Conservation (phyloP, 2,888 invertebrate species). For the Euplexia lucipara region DNA sequence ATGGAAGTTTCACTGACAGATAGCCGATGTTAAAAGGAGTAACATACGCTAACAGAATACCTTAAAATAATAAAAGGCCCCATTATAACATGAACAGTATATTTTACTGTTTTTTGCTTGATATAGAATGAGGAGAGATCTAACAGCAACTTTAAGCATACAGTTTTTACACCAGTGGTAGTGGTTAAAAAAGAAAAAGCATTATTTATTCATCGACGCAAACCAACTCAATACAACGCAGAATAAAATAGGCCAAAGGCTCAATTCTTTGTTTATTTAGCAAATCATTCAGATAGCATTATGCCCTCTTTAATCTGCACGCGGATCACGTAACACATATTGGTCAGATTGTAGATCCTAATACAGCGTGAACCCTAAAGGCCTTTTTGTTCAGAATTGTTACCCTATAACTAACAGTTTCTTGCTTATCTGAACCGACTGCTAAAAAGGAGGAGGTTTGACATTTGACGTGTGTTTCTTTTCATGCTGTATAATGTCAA, state of each 20-base stretch:
- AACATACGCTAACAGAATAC: too few relatives aligned
- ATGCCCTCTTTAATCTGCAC: neutral
- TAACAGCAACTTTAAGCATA: neutral
- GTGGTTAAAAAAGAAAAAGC: neutral
- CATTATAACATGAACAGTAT: too few relatives aligned
- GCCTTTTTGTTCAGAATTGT: conserved; percentile 17
- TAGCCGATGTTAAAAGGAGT: too few relatives aligned
- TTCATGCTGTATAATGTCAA: too few relatives aligned
- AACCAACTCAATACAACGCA: neutral
- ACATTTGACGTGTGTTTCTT: too few relatives aligned
- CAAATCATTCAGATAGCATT: neutral
- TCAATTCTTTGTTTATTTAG: neutral
- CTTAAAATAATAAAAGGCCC: too few relatives aligned
- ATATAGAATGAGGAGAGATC: neutral
- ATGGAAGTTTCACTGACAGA: too few relatives aligned
- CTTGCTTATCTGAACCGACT: neutral
- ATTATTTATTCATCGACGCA: neutral
- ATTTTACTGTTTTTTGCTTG: too few relatives aligned
- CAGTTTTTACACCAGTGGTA: too few relatives aligned
- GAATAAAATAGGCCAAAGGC: neutral
- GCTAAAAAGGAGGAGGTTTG: too few relatives aligned
- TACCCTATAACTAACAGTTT: conserved; percentile 14
- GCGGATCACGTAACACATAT: conserved; percentile 29
- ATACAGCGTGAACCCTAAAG: conserved; percentile 13
- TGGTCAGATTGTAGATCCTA: conserved; percentile 7